Evolutionary conservation across 2,888 invertebrate species (phyloP).

Genomic region (Rhyacophila evoluta): DNA sequence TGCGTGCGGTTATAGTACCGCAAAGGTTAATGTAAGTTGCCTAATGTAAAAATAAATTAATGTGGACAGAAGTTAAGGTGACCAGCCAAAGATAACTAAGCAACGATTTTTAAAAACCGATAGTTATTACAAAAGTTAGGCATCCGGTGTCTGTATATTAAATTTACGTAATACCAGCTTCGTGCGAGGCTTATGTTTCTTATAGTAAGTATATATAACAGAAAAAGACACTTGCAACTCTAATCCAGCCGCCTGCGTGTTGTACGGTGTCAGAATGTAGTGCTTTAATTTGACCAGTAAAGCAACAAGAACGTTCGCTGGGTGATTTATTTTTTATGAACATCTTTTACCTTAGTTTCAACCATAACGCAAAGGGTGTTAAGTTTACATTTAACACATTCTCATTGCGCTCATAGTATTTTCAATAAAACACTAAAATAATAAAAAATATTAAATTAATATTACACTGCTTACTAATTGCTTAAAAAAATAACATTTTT

Average conservation of each 20-base stretch:
- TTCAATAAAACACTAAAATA: too few species aligned
- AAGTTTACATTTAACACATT: neutral
- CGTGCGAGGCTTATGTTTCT: neutral
- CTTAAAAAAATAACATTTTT: too few species aligned
- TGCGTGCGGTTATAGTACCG: too few species aligned
- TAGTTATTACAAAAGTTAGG: neutral
- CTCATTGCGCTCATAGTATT: too few species aligned
- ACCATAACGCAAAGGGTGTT: conserved; percentile 11
- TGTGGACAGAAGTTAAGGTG: too few species aligned
- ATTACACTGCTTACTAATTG: too few species aligned
- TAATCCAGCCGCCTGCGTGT: neutral
- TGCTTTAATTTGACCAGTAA: neutral
- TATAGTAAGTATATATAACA: neutral
- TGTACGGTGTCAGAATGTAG: neutral
- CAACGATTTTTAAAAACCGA: too few species aligned
- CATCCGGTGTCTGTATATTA: neutral
- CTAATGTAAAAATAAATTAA: too few species aligned
- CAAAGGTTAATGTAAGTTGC: too few species aligned
- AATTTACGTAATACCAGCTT: neutral
- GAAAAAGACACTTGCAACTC: neutral
- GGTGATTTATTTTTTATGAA: conserved; percentile 17
- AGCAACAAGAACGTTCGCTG: neutral
- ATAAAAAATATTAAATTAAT: too few species aligned
- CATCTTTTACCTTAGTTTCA: neutral
- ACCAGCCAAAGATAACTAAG: too few species aligned